Evolutionary conservation across 2,888 invertebrate species (phyloP).

Genomic region (Ormyrus pomaceus): DNA sequence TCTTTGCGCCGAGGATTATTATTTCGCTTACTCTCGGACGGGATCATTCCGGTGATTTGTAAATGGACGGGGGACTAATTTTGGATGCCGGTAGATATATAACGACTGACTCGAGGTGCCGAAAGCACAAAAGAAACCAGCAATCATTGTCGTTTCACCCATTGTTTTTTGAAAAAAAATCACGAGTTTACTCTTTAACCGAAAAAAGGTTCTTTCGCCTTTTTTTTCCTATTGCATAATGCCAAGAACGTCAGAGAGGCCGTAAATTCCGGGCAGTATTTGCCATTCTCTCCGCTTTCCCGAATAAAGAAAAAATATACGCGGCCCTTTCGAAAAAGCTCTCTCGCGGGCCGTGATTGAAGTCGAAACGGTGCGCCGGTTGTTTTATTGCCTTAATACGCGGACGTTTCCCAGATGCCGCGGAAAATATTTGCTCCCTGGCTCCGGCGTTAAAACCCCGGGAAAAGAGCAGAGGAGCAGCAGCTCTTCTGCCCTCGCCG

Average conservation of each 20-base stretch:
- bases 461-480: conserved; percentile 37
- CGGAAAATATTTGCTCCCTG: conserved; percentile 47
- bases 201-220: too few species aligned
- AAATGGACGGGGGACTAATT: too few species aligned
- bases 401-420: conserved; percentile 27
- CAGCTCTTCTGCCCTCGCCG: too few species aligned
- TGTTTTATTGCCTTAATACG: conserved; percentile 52
- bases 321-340: conserved; percentile 14
- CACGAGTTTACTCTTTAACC: not conserved
- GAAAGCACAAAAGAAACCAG: too few species aligned
- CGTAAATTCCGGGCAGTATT: conserved; percentile 27
- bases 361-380: conserved; percentile 29
- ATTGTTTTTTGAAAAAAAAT: too few species aligned
- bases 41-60: too few species aligned
- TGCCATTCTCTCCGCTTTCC: not conserved
- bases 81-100: too few species aligned
- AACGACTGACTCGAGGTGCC: too few species aligned
- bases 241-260: not conserved
- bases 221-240: conserved; percentile 11
- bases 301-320: conserved; percentile 23
- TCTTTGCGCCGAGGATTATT: conserved; percentile 25
- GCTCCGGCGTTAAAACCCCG: conserved; percentile 62
- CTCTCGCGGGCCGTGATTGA: conserved; percentile 30
- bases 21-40: conserved; percentile 8
- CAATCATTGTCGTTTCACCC: too few species aligned